Evolutionary conservation across 2,888 invertebrate genomes (phyloP).

Genomic region (Cenopis cana): DNA sequence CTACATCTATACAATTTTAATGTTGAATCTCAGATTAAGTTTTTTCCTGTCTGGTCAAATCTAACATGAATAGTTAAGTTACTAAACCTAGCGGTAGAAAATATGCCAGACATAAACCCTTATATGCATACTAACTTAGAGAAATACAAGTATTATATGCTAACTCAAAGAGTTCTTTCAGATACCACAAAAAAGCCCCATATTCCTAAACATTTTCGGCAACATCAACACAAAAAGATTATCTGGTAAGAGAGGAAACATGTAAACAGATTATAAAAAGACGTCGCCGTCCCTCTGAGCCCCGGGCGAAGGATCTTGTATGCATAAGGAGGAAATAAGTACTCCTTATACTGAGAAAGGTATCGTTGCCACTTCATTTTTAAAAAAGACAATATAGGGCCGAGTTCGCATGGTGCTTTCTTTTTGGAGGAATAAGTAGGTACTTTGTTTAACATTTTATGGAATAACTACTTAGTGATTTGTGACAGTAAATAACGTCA

Average conservation of each 20-base stretch:
- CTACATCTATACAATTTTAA: too few relatives aligned
- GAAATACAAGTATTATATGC: neutral
- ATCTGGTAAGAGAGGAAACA: slow-evolving; percentile 71
- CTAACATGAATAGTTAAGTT: too few relatives aligned
- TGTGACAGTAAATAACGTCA: neutral
- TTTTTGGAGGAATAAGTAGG: neutral
- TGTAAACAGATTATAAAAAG: slow-evolving; percentile 83
- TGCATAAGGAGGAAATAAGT: slow-evolving; percentile 53
- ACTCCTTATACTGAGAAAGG: slow-evolving; percentile 37
- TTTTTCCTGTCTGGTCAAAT: too few relatives aligned
- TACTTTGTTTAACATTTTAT: neutral
- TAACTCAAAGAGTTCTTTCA: neutral
- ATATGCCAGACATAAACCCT: neutral
- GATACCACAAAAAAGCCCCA: slow-evolving; percentile 17
- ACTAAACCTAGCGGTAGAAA: neutral
- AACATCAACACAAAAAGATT: slow-evolving; percentile 74
- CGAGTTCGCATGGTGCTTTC: slow-evolving; percentile 15
- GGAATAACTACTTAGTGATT: neutral
- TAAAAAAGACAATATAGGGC: slow-evolving; percentile 22
- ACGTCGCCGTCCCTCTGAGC: slow-evolving; percentile 64
- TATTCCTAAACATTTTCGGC: slow-evolving; percentile 59
- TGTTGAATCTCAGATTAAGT: too few relatives aligned
- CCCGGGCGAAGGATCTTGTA: slow-evolving; percentile 55
- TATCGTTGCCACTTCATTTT: slow-evolving; percentile 44
- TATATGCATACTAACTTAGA: neutral